Evolutionary conservation across 2,113 vertebrate genomes (phyloP).

Genomic region (Thamnophis sirtalis): DNA sequence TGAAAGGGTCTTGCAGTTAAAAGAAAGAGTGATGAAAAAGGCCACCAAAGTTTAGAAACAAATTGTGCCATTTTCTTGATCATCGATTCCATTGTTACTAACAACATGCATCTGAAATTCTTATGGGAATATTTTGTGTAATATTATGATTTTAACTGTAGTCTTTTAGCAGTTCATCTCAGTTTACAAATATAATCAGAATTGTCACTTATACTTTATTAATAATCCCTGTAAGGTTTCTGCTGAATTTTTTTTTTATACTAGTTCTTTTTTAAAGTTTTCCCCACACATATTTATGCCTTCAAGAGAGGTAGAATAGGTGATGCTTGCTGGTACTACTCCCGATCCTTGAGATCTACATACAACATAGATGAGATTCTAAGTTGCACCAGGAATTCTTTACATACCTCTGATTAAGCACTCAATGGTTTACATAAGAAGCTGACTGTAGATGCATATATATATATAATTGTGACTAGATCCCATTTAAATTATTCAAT

Average conservation of each 20-base stretch:
- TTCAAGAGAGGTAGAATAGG: background rate
- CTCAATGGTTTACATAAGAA: background rate
- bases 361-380: constrained; percentile 21
- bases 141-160: background rate
- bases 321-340: background rate
- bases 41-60: background rate
- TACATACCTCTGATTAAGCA: constrained; percentile 4
- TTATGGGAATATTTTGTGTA: constrained; percentile 8
- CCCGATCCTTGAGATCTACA: background rate
- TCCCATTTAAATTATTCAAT: background rate
- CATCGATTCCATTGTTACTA: background rate
- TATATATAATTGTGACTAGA: background rate
- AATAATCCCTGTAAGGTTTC: constrained; percentile 24
- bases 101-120: constrained; percentile 11
- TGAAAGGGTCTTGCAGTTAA: background rate
- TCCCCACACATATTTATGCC: background rate
- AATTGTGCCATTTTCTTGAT: background rate
- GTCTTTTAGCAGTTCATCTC: background rate
- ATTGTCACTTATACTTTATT: background rate
- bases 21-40: background rate
- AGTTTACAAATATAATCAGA: background rate
- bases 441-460: background rate
- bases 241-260: constrained; percentile 23
- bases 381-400: constrained; percentile 12
- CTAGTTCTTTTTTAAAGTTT: background rate